Evolutionary conservation across 2,888 invertebrate genomes (phyloP).

Genomic region (Vannuccia rotundouncinata): DNA sequence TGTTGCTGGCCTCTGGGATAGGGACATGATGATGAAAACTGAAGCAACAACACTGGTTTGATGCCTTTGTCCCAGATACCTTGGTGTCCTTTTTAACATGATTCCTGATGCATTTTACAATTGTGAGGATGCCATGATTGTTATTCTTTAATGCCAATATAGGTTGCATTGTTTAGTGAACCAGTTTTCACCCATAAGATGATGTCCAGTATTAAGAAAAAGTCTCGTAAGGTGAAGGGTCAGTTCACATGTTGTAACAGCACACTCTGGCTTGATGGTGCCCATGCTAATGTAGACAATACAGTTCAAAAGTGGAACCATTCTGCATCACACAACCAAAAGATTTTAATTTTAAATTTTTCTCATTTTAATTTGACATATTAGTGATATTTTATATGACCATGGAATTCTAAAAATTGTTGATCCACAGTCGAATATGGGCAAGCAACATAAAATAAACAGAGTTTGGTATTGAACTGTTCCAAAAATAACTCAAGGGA

Average conservation of each 20-base stretch:
- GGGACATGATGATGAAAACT: background rate
- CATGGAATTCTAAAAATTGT: background rate
- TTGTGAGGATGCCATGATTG: background rate
- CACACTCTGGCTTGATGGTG: background rate
- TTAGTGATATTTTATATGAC: background rate
- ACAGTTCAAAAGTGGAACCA: background rate
- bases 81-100: background rate
- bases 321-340: background rate
- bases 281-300: background rate
- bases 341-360: background rate
- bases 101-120: background rate
- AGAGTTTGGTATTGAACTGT: no score
- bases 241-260: background rate
- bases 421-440: background rate
- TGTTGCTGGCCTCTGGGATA: conserved; percentile 13
- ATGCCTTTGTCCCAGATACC: background rate
- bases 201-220: conserved; percentile 2
- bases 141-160: background rate
- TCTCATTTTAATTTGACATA: background rate
- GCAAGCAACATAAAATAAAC: background rate
- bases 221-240: background rate
- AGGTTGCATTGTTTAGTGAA: background rate
- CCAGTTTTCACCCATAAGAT: background rate
- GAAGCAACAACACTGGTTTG: background rate
- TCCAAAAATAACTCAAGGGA: no score